Evolutionary conservation across 1,140 invertebrate genomes (phyloP), one percentile per base, ranked within the genome.

Genomic region (Tetramorium alpestre): DNA sequence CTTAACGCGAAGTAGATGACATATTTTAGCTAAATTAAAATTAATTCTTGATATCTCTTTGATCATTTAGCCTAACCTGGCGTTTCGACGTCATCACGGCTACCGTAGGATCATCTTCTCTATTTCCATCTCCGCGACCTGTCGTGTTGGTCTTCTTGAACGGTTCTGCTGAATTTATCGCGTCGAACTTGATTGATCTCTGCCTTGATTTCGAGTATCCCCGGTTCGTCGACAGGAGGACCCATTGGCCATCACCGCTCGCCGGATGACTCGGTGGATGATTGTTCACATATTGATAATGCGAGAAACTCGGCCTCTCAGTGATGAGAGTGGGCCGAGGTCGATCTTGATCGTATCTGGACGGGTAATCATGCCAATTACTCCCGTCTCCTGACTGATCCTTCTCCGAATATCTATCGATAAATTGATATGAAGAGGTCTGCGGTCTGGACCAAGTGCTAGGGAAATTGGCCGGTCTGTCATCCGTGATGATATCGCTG

Each of bases 171-270:
- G 86, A 94, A 38, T 96, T 90, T 89, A 95, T 25, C 8, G 92
- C 77, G 94, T 96, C 85, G 91, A 93, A 91, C 93, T 96, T 95
- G 88, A 94, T 94, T 1, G 94, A 95, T 65, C 94, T 93, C 67
- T 94, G 95, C 11, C 94, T 93, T 5, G 96, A 94, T 58, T 96
- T 94, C 0, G 96, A 95, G 70, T 97, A 98, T 11, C 97, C 97
- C 93, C 97, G 97, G 11, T 97, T 98, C 1, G 97, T 97, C 0
- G 97, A 97, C 7, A 98, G 92, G 0, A 98, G 94, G 2, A 98
- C 96, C 97, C 97, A 98, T 80, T 97, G 96, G 0, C 97, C 97
- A 81, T 97, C 96, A 1, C 97, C 96, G 86, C 96, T 96, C 0
- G 95, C 95, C 2, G 97, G 97, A 91, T 97, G 96, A 4, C 95